Base-by-base conservation (phyloP, 2,797 vertebrate genomes). In the Anabacerthia variegaticeps region DNA sequence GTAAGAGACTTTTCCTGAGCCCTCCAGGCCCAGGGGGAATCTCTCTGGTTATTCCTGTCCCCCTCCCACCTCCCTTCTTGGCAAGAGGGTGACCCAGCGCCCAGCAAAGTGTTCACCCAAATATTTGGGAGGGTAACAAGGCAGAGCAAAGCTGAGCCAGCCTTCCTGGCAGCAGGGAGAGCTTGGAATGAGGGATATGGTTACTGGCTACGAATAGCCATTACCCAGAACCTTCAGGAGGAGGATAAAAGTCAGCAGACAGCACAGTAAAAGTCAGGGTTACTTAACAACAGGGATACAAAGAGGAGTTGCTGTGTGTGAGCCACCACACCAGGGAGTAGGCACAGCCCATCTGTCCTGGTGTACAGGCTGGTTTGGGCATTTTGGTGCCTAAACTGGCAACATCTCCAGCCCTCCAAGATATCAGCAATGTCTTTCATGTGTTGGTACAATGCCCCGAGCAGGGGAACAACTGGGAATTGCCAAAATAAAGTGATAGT, bases 401-500 rank as follows among this genome's bases (percentile, higher is more conserved):
- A 58, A 66, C 46, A 34, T 6, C 44, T 69, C 10, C 87, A 88
- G 71, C 62, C 49, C 66, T 51, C 52, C 34, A 19, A 54, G 82
- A 69, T 8, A 34, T 20, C 77, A 27, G 1, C 4, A 3, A 17
- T 4, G 44, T 32, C 69, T 69, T 86, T 67, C 27, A 16, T 7
- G 49, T 72, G 56, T 6, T 81, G 76, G 91, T 71, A 3, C 49
- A 62, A 10, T 4, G 24, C 37, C 80, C 84, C 14, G n/a, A 46
- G 20, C 76, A 39, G 36, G 46, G 62, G 79, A 85, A 65, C 72
- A 19, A 43, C 34, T 48, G 91, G 79, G 92, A 89, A 76, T 49
- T 56, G 74, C 85, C 77, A 63, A 26, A 30, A 67, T 24, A 62
- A 76, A 89, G 79, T 36, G 92, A 82, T 88, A 93, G 80, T n/a